Conservation (phyloP, 2,888 invertebrate genomes). For the Limnephilus marmoratus region DNA sequence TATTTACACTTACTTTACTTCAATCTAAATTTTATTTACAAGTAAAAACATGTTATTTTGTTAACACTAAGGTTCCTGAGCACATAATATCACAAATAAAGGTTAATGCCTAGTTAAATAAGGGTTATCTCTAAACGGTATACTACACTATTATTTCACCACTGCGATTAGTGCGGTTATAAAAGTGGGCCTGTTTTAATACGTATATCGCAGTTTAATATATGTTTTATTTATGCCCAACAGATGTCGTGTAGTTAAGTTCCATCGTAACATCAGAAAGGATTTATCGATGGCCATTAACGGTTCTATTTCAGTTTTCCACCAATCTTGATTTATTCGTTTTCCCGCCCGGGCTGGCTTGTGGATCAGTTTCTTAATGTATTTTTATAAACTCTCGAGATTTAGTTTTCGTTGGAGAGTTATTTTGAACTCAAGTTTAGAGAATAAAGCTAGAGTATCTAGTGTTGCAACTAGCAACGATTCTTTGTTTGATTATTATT, state of each 20-base stretch:
- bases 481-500: not conserved
- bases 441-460: not conserved
- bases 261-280: constrained; percentile 13
- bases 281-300: constrained; percentile 45
- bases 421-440: not conserved
- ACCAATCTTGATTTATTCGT: constrained; percentile 32
- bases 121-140: not conserved
- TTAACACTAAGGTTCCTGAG: not conserved
- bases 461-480: not conserved
- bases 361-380: not conserved
- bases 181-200: constrained; percentile 15
- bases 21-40: too few species aligned
- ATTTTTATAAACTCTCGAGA: not conserved
- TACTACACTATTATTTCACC: not conserved
- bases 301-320: constrained; percentile 8
- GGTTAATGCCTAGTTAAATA: not conserved
- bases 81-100: not conserved
- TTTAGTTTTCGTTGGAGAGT: not conserved
- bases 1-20: too few species aligned
- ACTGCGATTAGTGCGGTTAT: constrained; percentile 13
- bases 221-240: constrained; percentile 42
- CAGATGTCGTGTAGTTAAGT: constrained; percentile 47
- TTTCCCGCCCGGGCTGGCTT: not conserved
- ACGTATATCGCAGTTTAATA: not conserved
- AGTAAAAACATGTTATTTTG: too few species aligned